phyloP scores from a whole-genome alignment of 2,113 vertebrate species.

The Sturnus vulgaris region DNA sequence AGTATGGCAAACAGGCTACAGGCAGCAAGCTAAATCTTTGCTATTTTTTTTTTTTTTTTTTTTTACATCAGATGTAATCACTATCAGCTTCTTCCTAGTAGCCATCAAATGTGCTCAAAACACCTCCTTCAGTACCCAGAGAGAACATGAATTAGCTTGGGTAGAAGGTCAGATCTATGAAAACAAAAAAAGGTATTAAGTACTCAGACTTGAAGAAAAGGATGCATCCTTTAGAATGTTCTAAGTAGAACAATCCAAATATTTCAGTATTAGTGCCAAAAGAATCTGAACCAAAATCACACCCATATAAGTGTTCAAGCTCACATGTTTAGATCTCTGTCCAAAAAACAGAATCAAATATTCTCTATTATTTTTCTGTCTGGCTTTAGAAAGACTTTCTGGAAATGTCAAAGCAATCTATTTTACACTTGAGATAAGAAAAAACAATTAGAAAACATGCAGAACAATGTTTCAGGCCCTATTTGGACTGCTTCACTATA shows the following conservation, averaged over 20 bases:
- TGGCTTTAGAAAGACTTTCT: conserved; percentile 31
- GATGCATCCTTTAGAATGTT: conserved; percentile 20
- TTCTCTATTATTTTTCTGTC: conserved; percentile 37
- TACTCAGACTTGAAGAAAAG: neutral
- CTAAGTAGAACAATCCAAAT: conserved; percentile 18
- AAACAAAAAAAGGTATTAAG: neutral
- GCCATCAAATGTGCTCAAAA: neutral
- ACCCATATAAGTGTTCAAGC: conserved; percentile 37
- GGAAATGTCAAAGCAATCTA: conserved; percentile 39
- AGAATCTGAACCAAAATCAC: conserved; percentile 35
- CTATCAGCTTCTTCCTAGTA: neutral
- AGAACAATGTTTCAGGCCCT: neutral
- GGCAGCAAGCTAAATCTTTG: neutral
- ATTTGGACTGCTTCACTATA: neutral
- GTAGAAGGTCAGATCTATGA: neutral
- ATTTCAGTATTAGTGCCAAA: conserved; percentile 39
- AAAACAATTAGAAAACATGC: conserved; percentile 5
- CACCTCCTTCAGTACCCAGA: neutral
- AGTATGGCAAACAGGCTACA: neutral
- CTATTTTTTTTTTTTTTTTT: neutral
- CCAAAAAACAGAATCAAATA: conserved; percentile 54
- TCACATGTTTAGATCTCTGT: neutral
- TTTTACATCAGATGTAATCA: neutral
- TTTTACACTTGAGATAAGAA: conserved; percentile 32
- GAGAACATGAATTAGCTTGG: neutral